These are phyloP conservation scores for Centrocercus urophasianus DNA, from an alignment of 2,113 vertebrate species.

Conservation along the genomic window DNA sequence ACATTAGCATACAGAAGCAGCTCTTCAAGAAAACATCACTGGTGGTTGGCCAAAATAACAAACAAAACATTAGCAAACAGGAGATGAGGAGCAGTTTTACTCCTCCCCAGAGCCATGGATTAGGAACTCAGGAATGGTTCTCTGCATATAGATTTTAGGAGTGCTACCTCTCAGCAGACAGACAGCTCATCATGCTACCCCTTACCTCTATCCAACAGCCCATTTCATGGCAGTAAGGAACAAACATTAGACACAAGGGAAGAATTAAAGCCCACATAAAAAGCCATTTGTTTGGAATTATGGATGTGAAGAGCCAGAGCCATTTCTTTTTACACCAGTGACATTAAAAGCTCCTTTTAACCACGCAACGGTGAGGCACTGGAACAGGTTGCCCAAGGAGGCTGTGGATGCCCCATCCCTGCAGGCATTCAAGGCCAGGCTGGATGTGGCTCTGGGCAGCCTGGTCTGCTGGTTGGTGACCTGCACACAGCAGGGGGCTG, in stretches of 20 bases:
- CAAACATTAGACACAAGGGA: neutral
- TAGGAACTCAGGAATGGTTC: neutral
- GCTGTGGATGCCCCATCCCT: too few species aligned
- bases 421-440: too few species aligned
- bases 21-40: neutral
- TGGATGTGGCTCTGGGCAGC: too few species aligned
- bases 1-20: neutral
- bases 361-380: fast-evolving
- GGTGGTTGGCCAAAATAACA: neutral
- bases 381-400: too few species aligned
- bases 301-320: neutral
- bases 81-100: neutral
- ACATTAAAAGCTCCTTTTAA: neutral
- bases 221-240: neutral
- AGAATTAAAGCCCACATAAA: neutral
- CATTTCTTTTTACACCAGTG: neutral
- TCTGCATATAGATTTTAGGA: neutral
- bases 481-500: too few species aligned
- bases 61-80: neutral
- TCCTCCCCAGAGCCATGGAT: neutral
- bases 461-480: too few species aligned
- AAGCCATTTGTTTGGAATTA: neutral
- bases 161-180: neutral
- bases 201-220: neutral
- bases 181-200: neutral